Percentiles rank a stretch among this genome's conserved stretches.
phyloP scores from a whole-genome alignment of 2,888 invertebrate species.

The Sialis lutaria region DNA sequence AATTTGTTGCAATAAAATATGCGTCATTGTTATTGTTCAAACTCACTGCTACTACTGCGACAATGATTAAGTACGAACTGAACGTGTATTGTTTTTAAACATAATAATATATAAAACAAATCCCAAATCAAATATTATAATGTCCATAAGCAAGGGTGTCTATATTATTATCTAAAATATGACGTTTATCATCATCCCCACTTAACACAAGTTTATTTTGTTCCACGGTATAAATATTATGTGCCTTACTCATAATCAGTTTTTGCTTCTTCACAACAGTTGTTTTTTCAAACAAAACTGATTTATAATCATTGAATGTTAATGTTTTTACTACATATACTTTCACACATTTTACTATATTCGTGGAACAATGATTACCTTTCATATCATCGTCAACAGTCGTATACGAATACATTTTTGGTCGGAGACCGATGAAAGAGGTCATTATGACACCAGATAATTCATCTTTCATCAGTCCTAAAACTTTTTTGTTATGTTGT shows the following conservation, averaged over 20 bases:
- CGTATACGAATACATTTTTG: neutral
- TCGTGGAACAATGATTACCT: neutral
- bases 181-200: conserved; percentile 4
- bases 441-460: neutral
- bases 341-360: neutral
- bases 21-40: too few species aligned
- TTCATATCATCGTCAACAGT: neutral
- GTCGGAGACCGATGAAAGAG: neutral
- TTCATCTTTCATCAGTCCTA: neutral
- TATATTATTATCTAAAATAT: neutral
- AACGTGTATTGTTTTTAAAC: too few species aligned
- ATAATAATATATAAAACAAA: too few species aligned
- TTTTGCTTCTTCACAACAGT: neutral
- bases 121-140: neutral
- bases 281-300: neutral
- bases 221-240: neutral
- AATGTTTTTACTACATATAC: neutral
- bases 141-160: conserved; percentile 4
- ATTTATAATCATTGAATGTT: neutral
- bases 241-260: conserved; percentile 1
- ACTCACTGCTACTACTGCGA: too few species aligned
- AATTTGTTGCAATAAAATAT: too few species aligned
- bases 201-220: conserved; percentile 2
- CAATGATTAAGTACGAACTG: too few species aligned
- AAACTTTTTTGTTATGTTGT: conserved; percentile 3